Conservation (phyloP, 2,888 invertebrate species). For the Pseudococcus viburni region DNA sequence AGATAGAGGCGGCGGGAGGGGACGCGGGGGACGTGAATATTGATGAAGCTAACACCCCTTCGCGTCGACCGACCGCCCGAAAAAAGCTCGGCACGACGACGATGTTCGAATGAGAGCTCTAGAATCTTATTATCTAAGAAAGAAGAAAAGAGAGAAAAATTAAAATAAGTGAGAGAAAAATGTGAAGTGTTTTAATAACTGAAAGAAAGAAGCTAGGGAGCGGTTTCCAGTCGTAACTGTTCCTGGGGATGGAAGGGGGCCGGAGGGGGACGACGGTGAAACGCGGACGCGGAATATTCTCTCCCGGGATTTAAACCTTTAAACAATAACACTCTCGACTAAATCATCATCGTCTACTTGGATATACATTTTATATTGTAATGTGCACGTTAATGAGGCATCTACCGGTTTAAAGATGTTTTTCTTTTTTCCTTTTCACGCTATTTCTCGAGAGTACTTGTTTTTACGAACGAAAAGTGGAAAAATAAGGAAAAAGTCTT, state of each 20-base stretch:
- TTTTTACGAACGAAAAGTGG: conserved; percentile 52
- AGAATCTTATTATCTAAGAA: conserved; percentile 67
- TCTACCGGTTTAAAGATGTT: conserved; percentile 66
- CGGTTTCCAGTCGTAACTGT: conserved; percentile 62
- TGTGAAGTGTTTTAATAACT: conserved; percentile 68
- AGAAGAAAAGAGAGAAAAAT: conserved; percentile 64
- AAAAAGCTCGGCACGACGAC: conserved; percentile 48
- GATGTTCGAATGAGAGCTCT: conserved; percentile 66
- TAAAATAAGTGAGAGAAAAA: conserved; percentile 68
- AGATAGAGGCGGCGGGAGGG: conserved; percentile 59
- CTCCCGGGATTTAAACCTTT: conserved; percentile 63
- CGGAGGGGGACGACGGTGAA: conserved; percentile 12
- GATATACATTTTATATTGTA: conserved; percentile 66
- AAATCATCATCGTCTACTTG: conserved; percentile 66
- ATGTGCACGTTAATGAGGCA: conserved; percentile 66
- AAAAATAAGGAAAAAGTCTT: conserved; percentile 62
- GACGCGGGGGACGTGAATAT: conserved; percentile 68
- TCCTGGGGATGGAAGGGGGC: neutral
- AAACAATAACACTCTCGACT: conserved; percentile 66
- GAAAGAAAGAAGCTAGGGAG: conserved; percentile 67
- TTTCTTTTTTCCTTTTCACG: conserved; percentile 60
- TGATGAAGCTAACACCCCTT: conserved; percentile 68
- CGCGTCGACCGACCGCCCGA: conserved; percentile 36
- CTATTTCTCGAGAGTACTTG: conserved; percentile 59
- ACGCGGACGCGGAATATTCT: conserved; percentile 59